Conservation (phyloP, 2,797 vertebrate species). For the Enoplosus armatus region DNA sequence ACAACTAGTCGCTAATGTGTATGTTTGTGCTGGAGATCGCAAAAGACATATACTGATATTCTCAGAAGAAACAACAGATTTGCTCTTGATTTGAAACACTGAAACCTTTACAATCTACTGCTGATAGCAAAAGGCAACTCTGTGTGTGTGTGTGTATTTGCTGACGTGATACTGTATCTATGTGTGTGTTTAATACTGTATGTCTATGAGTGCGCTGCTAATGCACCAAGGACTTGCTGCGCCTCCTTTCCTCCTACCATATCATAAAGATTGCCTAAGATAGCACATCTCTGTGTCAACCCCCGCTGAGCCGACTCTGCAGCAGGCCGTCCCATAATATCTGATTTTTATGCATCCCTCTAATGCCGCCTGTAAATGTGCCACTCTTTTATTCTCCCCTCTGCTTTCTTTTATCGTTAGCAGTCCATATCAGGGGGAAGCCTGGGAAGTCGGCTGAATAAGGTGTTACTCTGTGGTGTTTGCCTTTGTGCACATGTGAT, state of each 20-base stretch:
- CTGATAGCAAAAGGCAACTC: neutral
- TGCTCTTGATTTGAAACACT: constrained; percentile 23
- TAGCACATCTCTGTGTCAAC: constrained; percentile 68
- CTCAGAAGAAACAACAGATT: neutral
- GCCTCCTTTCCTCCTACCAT: constrained; percentile 42
- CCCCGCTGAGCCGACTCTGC: constrained; percentile 74
- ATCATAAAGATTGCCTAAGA: constrained; percentile 64
- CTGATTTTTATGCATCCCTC: constrained; percentile 76
- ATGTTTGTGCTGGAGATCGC: neutral
- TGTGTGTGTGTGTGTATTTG: neutral
- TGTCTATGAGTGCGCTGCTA: constrained; percentile 40
- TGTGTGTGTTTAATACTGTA: constrained; percentile 16
- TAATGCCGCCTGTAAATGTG: constrained; percentile 73
- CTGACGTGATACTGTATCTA: constrained; percentile 1
- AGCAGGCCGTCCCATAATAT: constrained; percentile 74
- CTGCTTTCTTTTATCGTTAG: constrained; percentile 70
- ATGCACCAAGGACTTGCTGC: constrained; percentile 55
- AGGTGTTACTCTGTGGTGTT: constrained; percentile 31
- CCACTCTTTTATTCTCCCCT: constrained; percentile 69
- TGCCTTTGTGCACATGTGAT: constrained; percentile 26
- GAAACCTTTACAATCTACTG: constrained; percentile 16
- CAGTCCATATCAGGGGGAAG: constrained; percentile 21
- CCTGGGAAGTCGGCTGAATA: constrained; percentile 25
- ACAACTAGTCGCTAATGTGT: neutral
- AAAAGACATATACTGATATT: constrained; percentile 8